Conservation (phyloP, 1,140 invertebrate genomes). For the Melipona quadrifasciata region DNA sequence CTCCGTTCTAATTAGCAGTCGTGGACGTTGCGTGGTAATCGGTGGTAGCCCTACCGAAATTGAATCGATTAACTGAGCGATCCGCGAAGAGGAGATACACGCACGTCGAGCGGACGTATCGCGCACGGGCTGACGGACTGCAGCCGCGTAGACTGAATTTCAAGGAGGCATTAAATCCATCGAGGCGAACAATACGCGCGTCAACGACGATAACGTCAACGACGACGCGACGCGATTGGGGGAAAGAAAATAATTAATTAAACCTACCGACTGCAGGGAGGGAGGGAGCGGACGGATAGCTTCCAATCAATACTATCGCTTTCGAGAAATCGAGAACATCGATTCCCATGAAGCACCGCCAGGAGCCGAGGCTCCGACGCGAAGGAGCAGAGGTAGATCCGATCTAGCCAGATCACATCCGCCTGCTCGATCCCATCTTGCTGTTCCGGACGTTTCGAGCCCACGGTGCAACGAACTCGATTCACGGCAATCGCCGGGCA, state of each 20-base stretch:
- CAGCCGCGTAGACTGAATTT: background rate
- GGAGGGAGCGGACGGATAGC: background rate
- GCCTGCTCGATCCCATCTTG: conserved; percentile 41
- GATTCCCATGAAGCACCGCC: conserved; percentile 40
- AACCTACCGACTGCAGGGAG: background rate
- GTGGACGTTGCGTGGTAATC: background rate
- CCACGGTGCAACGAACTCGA: conserved; percentile 61
- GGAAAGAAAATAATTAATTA: conserved; percentile 42
- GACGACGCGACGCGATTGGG: background rate
- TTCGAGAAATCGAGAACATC: conserved; percentile 44
- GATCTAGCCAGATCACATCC: conserved; percentile 53
- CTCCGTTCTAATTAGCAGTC: conserved; percentile 5
- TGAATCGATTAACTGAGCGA: conserved; percentile 7
- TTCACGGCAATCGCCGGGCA: conserved; percentile 40
- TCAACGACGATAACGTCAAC: background rate
- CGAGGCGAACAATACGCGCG: conserved; percentile 20
- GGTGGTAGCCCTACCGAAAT: background rate
- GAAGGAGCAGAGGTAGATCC: conserved; percentile 35
- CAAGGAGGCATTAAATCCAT: conserved; percentile 10
- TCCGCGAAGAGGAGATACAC: background rate
- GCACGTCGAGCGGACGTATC: background rate
- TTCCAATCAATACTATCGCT: conserved; percentile 44
- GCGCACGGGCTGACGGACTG: background rate
- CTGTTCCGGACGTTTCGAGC: conserved; percentile 44
- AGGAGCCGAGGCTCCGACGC: background rate